Conservation (phyloP, 2,888 invertebrate genomes). For the Lumbricus terrestris region DNA sequence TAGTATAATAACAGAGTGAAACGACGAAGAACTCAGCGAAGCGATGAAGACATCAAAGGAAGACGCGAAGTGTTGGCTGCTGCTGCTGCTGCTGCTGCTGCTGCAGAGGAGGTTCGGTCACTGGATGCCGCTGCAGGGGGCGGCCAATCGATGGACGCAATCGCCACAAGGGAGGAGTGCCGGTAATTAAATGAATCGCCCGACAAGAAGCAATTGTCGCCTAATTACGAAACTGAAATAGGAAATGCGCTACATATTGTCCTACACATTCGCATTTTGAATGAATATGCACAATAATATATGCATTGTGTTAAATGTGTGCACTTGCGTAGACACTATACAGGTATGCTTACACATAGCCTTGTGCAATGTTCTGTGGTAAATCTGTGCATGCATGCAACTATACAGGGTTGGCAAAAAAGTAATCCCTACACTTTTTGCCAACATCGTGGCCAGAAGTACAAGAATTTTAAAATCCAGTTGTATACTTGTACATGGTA, state of each 20-base stretch:
- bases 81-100: too few species aligned
- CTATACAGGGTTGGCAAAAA: too few species aligned
- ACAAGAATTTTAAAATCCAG: too few species aligned
- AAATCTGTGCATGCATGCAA: too few species aligned
- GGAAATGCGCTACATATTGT: neutral
- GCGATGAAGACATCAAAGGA: neutral
- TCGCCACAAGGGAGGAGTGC: neutral
- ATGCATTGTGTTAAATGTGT: neutral
- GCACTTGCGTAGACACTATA: neutral
- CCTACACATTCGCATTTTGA: neutral
- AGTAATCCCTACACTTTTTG: too few species aligned
- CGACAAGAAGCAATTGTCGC: neutral
- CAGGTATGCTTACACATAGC: too few species aligned
- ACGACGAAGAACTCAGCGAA: neutral
- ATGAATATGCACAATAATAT: neutral
- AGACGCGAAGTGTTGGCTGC: neutral
- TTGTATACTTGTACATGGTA: too few species aligned
- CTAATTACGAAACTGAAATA: neutral
- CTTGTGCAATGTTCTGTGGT: too few species aligned
- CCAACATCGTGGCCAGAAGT: too few species aligned
- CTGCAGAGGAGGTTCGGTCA: neutral
- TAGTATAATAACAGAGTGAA: neutral
- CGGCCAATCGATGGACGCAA: neutral
- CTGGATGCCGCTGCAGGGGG: neutral
- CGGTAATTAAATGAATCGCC: conserved; percentile 3